Conservation (phyloP, 1,140 invertebrate genomes). For the Ceratina australensis region DNA sequence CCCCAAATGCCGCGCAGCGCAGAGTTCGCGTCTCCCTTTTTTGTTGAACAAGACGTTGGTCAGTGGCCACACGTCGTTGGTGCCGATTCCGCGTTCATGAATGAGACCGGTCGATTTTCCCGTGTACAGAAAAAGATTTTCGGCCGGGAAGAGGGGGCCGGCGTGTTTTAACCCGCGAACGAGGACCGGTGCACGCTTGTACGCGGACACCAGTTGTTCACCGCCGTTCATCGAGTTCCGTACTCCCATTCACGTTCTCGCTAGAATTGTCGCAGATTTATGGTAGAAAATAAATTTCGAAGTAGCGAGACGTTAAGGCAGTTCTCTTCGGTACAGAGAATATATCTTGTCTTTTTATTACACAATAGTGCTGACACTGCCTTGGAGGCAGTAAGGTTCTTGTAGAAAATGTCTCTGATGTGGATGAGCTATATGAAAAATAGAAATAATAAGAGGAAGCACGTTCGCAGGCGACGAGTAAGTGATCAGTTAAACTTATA, state of each 20-base stretch:
- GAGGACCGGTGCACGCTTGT: constrained; percentile 22
- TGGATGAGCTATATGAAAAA: constrained; percentile 74
- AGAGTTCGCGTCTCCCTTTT: not conserved
- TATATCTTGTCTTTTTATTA: not conserved
- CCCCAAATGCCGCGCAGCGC: constrained; percentile 3
- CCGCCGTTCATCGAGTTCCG: constrained; percentile 31
- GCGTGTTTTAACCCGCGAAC: constrained; percentile 42
- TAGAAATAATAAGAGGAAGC: constrained; percentile 65
- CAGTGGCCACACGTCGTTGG: not conserved
- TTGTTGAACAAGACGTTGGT: constrained; percentile 13
- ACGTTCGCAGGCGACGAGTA: constrained; percentile 60
- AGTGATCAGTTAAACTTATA: constrained; percentile 45
- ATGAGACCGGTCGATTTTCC: constrained; percentile 40
- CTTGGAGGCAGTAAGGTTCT: not conserved
- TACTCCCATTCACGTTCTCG: not conserved
- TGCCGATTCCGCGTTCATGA: constrained; percentile 25
- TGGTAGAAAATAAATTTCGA: not conserved
- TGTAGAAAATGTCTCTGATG: constrained; percentile 67
- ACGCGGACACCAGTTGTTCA: constrained; percentile 38
- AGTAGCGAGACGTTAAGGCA: too few species aligned
- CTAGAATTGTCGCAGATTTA: not conserved
- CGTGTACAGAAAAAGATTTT: constrained; percentile 20
- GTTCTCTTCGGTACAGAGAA: not conserved
- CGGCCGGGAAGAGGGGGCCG: not conserved
- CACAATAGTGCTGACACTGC: not conserved